Base-by-base conservation (phyloP, 1,140 invertebrate genomes). In the Dermatophagoides farinae region DNA sequence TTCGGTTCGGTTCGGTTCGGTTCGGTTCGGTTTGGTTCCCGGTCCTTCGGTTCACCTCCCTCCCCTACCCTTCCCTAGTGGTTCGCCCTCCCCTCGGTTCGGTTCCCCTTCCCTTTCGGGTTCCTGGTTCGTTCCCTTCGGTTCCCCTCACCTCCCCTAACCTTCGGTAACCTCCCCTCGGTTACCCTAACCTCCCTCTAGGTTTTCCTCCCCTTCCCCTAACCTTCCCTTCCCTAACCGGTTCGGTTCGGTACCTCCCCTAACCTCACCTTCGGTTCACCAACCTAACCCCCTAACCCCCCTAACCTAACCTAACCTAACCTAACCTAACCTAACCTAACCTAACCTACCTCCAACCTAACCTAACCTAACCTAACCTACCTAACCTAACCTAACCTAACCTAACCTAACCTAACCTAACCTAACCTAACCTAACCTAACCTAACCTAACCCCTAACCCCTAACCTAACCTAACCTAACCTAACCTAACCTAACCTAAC, bases 391-490 rank as follows among this genome's bases (percentile, higher is more conserved):
- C 50, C 61, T 55, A 62, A 62, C 60, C 61, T 63, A 64, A 62
- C 61, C 61, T 62, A 64, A 62, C 61, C 61, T 63, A 59, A 62
- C 61, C 62, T 63, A 62, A 62, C 61, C 61, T 64, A 61, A 65
- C 59, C 65, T 39, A 65, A 67, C 57, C 63, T 47, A 62, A 66
- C 55, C 65, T 52, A 62, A 66, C 58, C 63, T 59, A 51, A 51
- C 50, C 50, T 51, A 51, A 51, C 50, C 50, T 51, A 51, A 51
- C 50, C 25, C 18, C 50, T 51, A 51, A 51, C 18, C 18, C 61
- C 59, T 67, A 68, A 67, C 57, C 65, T 64, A 68, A 68, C 61
- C 63, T 65, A 67, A 67, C 66, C 66, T 64, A 67, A 65, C 63
- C 64, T 65, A 66, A 66, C 62, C 65, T 62, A 51, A 51, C 50